A percentile compares a stretch with the other conserved stretches of the same genome.
Conservation (phyloP, 37 sponge, comb jelly and placozoan species). For the Halisarca cf. caerulea region DNA sequence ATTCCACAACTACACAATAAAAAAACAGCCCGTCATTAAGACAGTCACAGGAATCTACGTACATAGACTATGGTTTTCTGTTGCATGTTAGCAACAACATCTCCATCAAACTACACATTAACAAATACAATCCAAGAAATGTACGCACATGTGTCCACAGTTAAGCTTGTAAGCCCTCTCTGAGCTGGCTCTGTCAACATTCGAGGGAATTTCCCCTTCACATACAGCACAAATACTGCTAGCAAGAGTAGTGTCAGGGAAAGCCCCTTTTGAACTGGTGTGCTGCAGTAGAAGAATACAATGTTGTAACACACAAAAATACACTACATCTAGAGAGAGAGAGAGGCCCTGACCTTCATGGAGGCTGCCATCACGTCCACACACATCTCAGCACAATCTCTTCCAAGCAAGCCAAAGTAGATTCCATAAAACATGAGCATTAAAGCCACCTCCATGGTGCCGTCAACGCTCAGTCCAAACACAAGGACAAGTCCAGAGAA, state of each 20-base stretch:
- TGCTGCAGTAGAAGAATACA: no score
- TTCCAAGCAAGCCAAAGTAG: constrained; percentile 96
- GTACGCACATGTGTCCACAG: constrained; percentile 93
- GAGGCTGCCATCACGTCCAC: constrained; percentile 92
- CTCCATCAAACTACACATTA: no score
- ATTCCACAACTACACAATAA: no score
- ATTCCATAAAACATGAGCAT: constrained; percentile 91
- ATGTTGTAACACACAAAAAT: background rate
- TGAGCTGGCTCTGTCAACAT: constrained; percentile 20
- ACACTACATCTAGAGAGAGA: background rate
- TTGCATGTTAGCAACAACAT: no score
- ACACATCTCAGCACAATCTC: constrained; percentile 96
- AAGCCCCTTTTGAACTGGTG: no score
- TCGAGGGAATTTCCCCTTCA: constrained; percentile 66
- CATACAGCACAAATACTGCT: constrained; percentile 93
- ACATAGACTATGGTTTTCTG: no score
- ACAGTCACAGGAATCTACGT: no score
- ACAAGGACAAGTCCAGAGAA: constrained; percentile 72
- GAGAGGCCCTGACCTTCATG: constrained; percentile 62
- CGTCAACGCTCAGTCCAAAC: constrained; percentile 59
- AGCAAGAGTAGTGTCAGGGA: constrained; percentile 31
- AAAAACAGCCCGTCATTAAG: no score
- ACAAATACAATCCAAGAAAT: background rate
- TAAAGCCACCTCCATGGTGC: constrained; percentile 45
- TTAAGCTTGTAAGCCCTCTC: constrained; percentile 87